phyloP scores from a whole-genome alignment of 2,888 invertebrate genomes.

The Drosophila neonasuta region DNA sequence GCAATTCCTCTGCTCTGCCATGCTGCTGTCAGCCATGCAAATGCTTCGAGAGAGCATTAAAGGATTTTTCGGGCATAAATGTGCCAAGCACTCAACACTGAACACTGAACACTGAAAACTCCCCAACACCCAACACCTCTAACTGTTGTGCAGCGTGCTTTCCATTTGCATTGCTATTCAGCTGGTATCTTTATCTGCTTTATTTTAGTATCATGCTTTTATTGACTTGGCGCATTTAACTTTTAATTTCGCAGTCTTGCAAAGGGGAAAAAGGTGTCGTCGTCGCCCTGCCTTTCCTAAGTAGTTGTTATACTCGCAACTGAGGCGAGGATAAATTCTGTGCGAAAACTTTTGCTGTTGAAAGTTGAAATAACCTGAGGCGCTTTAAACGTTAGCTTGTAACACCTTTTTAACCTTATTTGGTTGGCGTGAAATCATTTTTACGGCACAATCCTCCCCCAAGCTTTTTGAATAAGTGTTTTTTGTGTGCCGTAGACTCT shows the following conservation, averaged over 20 bases:
- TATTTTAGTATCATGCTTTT: slow-evolving; percentile 66
- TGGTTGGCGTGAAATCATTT: slow-evolving; percentile 69
- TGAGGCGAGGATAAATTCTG: neutral
- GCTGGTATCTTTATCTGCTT: slow-evolving; percentile 32
- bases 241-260: slow-evolving; percentile 64
- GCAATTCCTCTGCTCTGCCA: slow-evolving; percentile 8
- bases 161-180: slow-evolving; percentile 21
- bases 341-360: slow-evolving; percentile 45
- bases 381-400: slow-evolving; percentile 54
- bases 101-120: neutral
- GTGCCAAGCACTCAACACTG: slow-evolving; percentile 30
- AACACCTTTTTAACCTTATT: slow-evolving; percentile 74
- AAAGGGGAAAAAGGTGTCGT: slow-evolving; percentile 41
- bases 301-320: slow-evolving; percentile 6
- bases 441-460: slow-evolving; percentile 26
- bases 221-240: slow-evolving; percentile 73
- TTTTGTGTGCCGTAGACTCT: slow-evolving; percentile 41
- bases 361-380: slow-evolving; percentile 52
- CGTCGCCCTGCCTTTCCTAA: slow-evolving; percentile 26
- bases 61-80: slow-evolving; percentile 63
- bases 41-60: slow-evolving; percentile 61
- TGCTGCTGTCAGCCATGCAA: slow-evolving; percentile 48
- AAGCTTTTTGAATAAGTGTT: slow-evolving; percentile 45
- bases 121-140: neutral
- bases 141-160: neutral